Percentiles rank a stretch among this genome's conserved stretches.
Conservation (phyloP, 2,888 invertebrate genomes). For the Escarpia spicata region DNA sequence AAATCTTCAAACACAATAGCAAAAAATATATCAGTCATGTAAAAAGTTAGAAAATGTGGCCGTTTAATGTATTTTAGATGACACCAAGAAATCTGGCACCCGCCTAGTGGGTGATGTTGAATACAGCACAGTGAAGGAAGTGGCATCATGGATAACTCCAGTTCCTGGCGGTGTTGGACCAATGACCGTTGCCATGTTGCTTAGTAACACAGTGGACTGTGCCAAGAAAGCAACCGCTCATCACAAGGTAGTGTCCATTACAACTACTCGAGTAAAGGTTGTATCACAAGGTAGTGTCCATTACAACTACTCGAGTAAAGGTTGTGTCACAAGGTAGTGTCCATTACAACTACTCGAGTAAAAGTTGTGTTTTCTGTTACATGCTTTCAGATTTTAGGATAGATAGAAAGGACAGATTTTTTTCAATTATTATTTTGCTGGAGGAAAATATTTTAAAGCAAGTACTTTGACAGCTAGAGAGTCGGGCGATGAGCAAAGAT, state of each 20-base stretch:
- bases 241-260: conserved; percentile 14
- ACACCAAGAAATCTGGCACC: conserved; percentile 72
- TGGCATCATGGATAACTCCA: conserved; percentile 91
- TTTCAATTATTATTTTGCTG: too few species aligned
- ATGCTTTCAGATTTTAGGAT: too few species aligned
- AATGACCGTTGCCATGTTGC: conserved; percentile 94
- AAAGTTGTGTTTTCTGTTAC: neutral
- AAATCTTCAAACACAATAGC: neutral
- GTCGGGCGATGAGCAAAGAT: too few species aligned
- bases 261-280: neutral
- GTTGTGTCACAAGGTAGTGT: neutral
- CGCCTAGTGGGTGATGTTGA: conserved; percentile 95
- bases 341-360: neutral
- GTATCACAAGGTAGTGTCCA: neutral
- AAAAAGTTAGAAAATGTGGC: neutral
- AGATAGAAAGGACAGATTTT: too few species aligned
- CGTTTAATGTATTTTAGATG: conserved; percentile 29
- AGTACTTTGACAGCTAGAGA: too few species aligned
- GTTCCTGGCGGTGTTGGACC: conserved; percentile 95
- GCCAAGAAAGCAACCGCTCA: conserved; percentile 35
- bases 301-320: neutral
- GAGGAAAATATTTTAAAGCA: too few species aligned
- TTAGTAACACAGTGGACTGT: conserved; percentile 72
- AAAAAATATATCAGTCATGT: neutral
- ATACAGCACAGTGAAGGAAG: conserved; percentile 76